These are phyloP conservation scores for Lacanobia wlatinum DNA, from an alignment of 2,888 invertebrate genomes.

Conservation along the genomic window DNA sequence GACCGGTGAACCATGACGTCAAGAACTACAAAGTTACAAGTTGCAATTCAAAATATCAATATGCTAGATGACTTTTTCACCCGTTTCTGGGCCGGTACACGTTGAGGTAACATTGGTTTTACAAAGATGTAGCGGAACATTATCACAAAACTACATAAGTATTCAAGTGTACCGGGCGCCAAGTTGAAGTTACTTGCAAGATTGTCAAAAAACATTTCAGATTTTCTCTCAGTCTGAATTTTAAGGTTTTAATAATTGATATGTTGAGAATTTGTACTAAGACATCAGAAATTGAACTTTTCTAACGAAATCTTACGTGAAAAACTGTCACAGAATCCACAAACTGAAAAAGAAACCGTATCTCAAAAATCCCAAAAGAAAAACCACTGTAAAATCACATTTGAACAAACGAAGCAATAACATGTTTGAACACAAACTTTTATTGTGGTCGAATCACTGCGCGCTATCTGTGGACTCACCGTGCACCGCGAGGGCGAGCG, in stretches of 20 bases:
- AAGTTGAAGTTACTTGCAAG: neutral
- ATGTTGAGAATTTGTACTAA: neutral
- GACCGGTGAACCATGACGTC: neutral
- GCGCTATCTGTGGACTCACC: constrained; percentile 53
- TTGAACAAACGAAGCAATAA: neutral
- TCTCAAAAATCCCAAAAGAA: neutral
- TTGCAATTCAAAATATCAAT: neutral
- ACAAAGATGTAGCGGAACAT: constrained; percentile 17
- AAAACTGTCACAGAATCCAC: constrained; percentile 3
- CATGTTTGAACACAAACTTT: constrained; percentile 7
- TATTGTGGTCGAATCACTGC: constrained; percentile 39
- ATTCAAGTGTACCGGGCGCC: neutral
- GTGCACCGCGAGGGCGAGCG: constrained; percentile 51
- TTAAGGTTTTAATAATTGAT: neutral
- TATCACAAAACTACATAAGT: neutral
- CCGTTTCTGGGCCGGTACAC: constrained; percentile 10
- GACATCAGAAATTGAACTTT: neutral
- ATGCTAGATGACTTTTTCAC: neutral
- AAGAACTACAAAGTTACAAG: neutral
- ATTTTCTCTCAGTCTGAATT: too few relatives aligned
- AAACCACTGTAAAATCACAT: constrained; percentile 22
- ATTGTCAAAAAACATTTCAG: neutral
- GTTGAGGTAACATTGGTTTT: constrained; percentile 14
- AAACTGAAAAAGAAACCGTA: neutral
- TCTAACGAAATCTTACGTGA: neutral